These are phyloP conservation scores for Dendroctonus valens DNA, from an alignment of 1,140 invertebrate genomes.

Conservation along the genomic window DNA sequence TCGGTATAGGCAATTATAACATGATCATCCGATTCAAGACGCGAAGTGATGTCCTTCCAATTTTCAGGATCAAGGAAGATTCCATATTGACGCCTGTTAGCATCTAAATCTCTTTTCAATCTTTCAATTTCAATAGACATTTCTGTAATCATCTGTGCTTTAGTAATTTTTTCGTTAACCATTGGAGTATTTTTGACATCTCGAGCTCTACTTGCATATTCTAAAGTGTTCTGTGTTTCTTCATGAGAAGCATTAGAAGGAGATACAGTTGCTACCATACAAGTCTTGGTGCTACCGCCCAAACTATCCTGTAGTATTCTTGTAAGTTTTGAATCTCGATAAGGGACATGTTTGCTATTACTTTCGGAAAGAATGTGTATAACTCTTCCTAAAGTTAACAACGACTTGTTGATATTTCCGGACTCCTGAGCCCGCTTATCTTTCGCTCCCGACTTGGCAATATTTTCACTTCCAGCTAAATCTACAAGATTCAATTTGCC, in stretches of 20 bases:
- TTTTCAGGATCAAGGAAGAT: slow-evolving; percentile 32
- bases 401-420: slow-evolving; percentile 84
- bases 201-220: slow-evolving; percentile 93
- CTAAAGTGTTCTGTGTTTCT: slow-evolving; percentile 92
- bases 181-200: slow-evolving; percentile 95
- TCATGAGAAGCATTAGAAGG: slow-evolving; percentile 84
- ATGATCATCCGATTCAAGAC: not conserved
- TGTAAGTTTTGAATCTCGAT: slow-evolving; percentile 88
- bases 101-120: slow-evolving; percentile 30
- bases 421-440: slow-evolving; percentile 91
- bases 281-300: slow-evolving; percentile 97
- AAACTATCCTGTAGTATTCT: slow-evolving; percentile 92
- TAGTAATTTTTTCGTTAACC: slow-evolving; percentile 76
- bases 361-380: slow-evolving; percentile 92
- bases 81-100: slow-evolving; percentile 28
- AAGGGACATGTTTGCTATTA: slow-evolving; percentile 44
- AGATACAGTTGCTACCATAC: slow-evolving; percentile 78
- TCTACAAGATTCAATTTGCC: slow-evolving; percentile 98
- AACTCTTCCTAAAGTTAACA: slow-evolving; percentile 87
- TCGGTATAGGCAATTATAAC: too few relatives aligned
- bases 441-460: slow-evolving; percentile 88
- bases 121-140: slow-evolving; percentile 32
- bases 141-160: slow-evolving; percentile 34
- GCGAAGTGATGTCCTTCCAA: slow-evolving; percentile 20
- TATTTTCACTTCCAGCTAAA: slow-evolving; percentile 95